Evolutionary conservation across 1,140 invertebrate species (phyloP), one percentile per base, ranked within the genome.

Genomic region (Drosophila busckii): DNA sequence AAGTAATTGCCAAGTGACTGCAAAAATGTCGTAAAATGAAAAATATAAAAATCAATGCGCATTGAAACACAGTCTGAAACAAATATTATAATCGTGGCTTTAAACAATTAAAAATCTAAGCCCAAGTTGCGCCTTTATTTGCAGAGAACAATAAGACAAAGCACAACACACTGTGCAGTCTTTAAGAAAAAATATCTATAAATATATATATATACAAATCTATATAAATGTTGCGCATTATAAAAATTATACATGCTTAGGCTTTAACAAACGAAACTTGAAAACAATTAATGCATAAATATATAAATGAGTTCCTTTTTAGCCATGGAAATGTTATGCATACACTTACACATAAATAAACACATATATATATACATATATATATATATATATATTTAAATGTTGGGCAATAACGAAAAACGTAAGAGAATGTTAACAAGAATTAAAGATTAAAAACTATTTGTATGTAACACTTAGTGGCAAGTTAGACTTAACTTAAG

Each of bases 201-300:
- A n/a, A n/a, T n/a, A n/a, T n/a, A n/a, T n/a, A n/a, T n/a, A n/a
- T n/a, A n/a, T n/a, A n/a, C n/a, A n/a, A n/a, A n/a, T n/a, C n/a
- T n/a, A n/a, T 73, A 75, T 80, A 61, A 83, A 70, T 82, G 76
- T 83, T 83, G 71, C 67, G 65, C 76, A 82, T 82, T 70, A 82
- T 83, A 61, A 70, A 80, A 67, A 76, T 66, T 16, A 48, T 32
- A 58, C 17, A 52, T 49, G 34, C 35, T 35, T 22, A 29, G 2
- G 23, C 38, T 20, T 23, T 38, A 16, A 40, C 20, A 22, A 13
- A 50, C 29, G 31, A 37, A 48, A 20, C 7, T 13, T 45, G 13
- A 10, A 44, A 28, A 29, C 13, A 38, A 25, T 54, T 49, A 19
- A 61, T 31, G 37, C 26, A 62, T 54, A 73, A 49, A 38, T 50